Evolutionary conservation across 2,113 vertebrate species (phyloP).

Genomic region (Hypomesus transpacificus): DNA sequence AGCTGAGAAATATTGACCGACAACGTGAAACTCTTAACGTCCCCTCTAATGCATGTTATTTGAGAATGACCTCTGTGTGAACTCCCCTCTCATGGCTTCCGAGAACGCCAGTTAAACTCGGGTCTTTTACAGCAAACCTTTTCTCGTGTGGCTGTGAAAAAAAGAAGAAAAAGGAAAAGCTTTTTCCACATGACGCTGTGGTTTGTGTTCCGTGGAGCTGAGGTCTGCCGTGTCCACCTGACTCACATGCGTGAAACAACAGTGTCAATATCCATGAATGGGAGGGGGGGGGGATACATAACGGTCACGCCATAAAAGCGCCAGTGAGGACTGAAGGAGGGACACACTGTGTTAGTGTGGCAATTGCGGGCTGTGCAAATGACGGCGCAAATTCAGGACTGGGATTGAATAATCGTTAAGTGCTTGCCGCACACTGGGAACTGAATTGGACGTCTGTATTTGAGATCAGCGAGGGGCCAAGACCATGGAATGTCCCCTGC

Average conservation of each 20-base stretch:
- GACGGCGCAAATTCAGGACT: neutral
- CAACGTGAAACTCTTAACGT: slow-evolving; percentile 26
- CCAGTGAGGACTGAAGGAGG: neutral
- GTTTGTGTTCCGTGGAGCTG: slow-evolving; percentile 2
- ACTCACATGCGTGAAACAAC: slow-evolving; percentile 25
- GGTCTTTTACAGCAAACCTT: neutral
- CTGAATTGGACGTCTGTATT: slow-evolving; percentile 4
- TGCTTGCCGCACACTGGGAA: neutral
- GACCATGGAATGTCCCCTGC: neutral
- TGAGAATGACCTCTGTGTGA: neutral
- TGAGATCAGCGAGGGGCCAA: neutral
- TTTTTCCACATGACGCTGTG: neutral
- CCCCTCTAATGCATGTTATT: slow-evolving; percentile 15
- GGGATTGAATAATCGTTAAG: slow-evolving; percentile 9
- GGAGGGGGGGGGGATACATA: neutral
- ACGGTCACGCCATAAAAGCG: neutral
- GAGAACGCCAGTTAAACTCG: slow-evolving; percentile 1
- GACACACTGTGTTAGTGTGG: neutral
- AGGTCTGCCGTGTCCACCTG: neutral
- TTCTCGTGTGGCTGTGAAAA: neutral
- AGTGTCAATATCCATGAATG: slow-evolving; percentile 12
- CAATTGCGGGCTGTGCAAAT: neutral
- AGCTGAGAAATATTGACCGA: slow-evolving; percentile 13
- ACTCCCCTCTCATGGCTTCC: neutral
- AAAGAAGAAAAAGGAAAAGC: neutral